These are phyloP conservation scores for zebrafish (Danio rerio) DNA, from an alignment of 2,113 vertebrate genomes.

Conservation along the genomic window GRCz12tu NC_133187.1:32984001-32984500, in stretches of 20 bases:
- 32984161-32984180: neutral
- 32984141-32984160: constrained; percentile 63
- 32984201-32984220: constrained; percentile 25
- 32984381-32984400: constrained; percentile 18
- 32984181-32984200: constrained; percentile 14
- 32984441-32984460: constrained; percentile 20
- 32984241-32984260: constrained; percentile 29
- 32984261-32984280: constrained; percentile 4
- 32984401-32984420: constrained; percentile 14
- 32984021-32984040: constrained; percentile 73
- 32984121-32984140: constrained; percentile 65
- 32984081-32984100: constrained; percentile 54
- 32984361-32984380: neutral
- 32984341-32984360: neutral
- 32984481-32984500: constrained; percentile 36
- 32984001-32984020: constrained; percentile 71
- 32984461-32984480: constrained; percentile 50
- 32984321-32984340: neutral
- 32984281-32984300: constrained; percentile 19
- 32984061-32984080: constrained; percentile 52
- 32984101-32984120: constrained; percentile 71
- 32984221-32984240: constrained; percentile 17
- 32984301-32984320: constrained; percentile 21
- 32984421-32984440: constrained; percentile 34
- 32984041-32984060: constrained; percentile 69